Base-by-base conservation (phyloP, 2,888 invertebrate genomes). In the Exocentrus adspersus region DNA sequence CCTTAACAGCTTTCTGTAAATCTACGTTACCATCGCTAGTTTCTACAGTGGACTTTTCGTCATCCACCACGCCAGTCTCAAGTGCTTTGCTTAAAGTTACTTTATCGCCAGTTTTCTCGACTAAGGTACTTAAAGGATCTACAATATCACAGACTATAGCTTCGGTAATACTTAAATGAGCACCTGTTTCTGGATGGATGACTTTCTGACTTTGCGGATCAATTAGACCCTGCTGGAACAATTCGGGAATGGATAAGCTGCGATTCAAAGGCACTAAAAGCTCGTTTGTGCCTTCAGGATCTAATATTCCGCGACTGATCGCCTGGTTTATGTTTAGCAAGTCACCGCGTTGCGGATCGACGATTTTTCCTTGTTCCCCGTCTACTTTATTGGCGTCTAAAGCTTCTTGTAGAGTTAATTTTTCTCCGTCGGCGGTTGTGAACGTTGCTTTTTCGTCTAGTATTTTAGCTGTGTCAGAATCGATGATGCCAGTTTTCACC, bases 131-230 rank as follows among this genome's bases (percentile, higher is more conserved):
- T 57, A 90, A 83, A 0, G 94, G 90, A 85, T 97, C 94, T 52
- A 96, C 88, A 72, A 96, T 91, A 76, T 96, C 95, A 80, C 93
- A 93, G 73, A 92, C 88, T 53, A 97, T 92, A 20, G 96, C 94
- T 86, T 95, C 92, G 72, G 89, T 87, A 65, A 96, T 84, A 60
- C 91, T 90, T 56, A 96, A 84, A 66, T 89, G 88, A 71, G 86
- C 88, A 1, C 95, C 95, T 17, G 93, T 92, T 83, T 94, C 94
- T 1, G 95, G 95, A 81, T 95, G 95, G 70, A 96, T 87, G 63
- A 94, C 89, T 83, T 90, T 91, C 67, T 89, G 88, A 10, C 88
- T 88, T 24, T 83, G 82, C 2, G 88, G 87, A 79, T 93, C 92
- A 70, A 96, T 87, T 28, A 96, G 87, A 50, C 97, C 97, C 83